Conservation (phyloP, 2,797 vertebrate genomes). For the Gallinago stenura region DNA sequence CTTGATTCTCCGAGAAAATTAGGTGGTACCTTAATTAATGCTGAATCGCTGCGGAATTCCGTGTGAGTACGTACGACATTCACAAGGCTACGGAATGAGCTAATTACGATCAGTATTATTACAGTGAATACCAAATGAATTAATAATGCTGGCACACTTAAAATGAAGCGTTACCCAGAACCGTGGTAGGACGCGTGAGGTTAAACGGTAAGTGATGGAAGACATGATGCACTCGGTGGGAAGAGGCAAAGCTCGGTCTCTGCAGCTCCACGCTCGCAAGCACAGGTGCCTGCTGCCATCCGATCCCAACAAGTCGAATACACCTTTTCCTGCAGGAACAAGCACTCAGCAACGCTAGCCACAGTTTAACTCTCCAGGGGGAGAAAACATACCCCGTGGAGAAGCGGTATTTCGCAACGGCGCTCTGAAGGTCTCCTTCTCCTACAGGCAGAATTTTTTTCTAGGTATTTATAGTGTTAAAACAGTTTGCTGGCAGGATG, state of each 20-base stretch:
- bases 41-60: conserved; percentile 71
- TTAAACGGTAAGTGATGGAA: conserved; percentile 73
- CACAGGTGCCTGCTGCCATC: neutral
- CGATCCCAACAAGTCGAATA: neutral
- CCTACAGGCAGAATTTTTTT: neutral
- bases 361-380: conserved; percentile 15
- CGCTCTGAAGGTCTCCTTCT: neutral
- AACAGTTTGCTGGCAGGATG: neutral
- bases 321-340: neutral
- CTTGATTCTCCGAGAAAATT: conserved; percentile 70
- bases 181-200: conserved; percentile 42
- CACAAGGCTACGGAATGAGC: conserved; percentile 71
- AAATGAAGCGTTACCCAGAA: conserved; percentile 70
- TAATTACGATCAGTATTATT: conserved; percentile 77
- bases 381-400: neutral
- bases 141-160: conserved; percentile 73
- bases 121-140: conserved; percentile 75
- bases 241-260: conserved; percentile 45
- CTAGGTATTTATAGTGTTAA: neutral
- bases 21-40: conserved; percentile 75
- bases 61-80: conserved; percentile 64
- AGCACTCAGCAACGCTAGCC: neutral
- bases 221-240: conserved; percentile 33
- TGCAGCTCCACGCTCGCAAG: neutral
- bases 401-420: neutral